Base-by-base conservation (phyloP, 2,888 invertebrate genomes). In the Chrysolina oricalcia region DNA sequence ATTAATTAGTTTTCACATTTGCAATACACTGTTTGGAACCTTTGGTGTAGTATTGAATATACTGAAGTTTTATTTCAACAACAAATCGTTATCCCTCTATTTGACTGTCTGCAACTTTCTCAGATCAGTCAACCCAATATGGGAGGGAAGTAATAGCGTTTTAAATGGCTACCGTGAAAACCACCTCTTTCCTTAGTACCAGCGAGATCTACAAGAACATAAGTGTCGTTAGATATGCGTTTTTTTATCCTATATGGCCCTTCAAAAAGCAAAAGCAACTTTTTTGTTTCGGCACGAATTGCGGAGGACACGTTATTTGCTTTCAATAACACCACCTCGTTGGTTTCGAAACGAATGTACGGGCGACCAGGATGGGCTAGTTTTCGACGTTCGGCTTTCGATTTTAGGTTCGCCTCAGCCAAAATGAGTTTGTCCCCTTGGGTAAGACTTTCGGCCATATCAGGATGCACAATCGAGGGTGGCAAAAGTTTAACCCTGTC, bases 301-400 rank as follows among this genome's bases (percentile, higher is more conserved):
- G 63, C 63, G 27, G 35, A 63, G 0, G 63, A 63, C 1, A 63
- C 15, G 8, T 40, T 64, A 21, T n/a, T n/a, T n/a, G n/a, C n/a
- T n/a, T n/a, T n/a, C n/a, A n/a, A n/a, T n/a, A n/a, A n/a, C n/a
- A n/a, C n/a, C n/a, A n/a, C n/a, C n/a, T n/a, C n/a, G n/a, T n/a
- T n/a, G n/a, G n/a, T n/a, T n/a, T n/a, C n/a, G n/a, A n/a, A n/a
- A n/a, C n/a, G n/a, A n/a, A n/a, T n/a, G n/a, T n/a, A n/a, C n/a
- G n/a, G n/a, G n/a, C 67, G 50, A 9, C 67, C 53, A 2, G 67
- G 35, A 23, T 67, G n/a, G 6, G n/a, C 0, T 41, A 69, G 11
- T 17, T 23, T 53, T 9, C 69, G 48, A 5, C 69, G 15, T 41
- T 53, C 69, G 0, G 69, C 69, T 19, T 69, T 56, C 13, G 56